phyloP scores from a whole-genome alignment of 1,140 invertebrate genomes.

The Piezodorus guildinii region DNA sequence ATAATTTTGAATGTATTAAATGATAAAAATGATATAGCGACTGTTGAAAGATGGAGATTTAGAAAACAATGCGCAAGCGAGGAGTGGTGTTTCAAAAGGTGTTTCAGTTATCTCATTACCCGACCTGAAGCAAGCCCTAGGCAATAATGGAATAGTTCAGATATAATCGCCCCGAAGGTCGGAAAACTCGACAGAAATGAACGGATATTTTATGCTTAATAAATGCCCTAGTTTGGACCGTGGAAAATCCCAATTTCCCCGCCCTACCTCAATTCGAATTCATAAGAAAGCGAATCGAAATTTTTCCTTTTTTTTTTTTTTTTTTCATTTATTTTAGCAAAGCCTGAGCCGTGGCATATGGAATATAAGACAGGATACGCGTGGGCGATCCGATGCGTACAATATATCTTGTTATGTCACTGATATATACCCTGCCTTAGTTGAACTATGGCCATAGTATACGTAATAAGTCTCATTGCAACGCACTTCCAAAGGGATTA shows the following conservation, averaged over 20 bases:
- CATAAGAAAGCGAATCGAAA: slow-evolving; percentile 5
- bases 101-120: no score
- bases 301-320: neutral
- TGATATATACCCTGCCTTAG: no score
- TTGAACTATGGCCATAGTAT: no score
- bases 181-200: slow-evolving; percentile 6
- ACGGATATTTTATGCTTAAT: slow-evolving; percentile 6
- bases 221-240: slow-evolving; percentile 5
- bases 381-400: no score
- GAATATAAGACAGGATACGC: no score
- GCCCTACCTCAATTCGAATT: slow-evolving; percentile 3
- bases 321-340: no score
- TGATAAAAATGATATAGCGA: neutral
- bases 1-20: neutral
- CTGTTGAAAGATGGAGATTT: neutral
- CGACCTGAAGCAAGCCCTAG: neutral
- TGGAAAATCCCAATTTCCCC: neutral
- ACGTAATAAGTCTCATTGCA: no score
- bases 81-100: no score
- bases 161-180: neutral
- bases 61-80: no score
- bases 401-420: no score
- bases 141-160: neutral
- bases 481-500: no score
- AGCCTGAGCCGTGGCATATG: no score